Evolutionary conservation across 1,140 invertebrate species (phyloP).

Genomic region (Orius insidiosus): DNA sequence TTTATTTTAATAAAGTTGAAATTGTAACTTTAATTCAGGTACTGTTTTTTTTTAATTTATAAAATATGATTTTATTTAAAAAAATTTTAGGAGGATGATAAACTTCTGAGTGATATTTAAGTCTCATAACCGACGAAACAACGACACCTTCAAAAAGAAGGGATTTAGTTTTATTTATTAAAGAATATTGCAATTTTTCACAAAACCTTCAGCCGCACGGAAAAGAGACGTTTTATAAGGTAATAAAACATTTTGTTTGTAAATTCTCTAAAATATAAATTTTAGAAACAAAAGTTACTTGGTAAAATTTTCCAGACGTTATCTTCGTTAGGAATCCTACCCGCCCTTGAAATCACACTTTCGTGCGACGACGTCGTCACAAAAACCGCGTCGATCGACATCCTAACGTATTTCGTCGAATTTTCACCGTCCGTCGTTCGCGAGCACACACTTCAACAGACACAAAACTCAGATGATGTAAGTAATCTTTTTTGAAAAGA

Average conservation of each 20-base stretch:
- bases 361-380: conserved; percentile 83
- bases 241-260: conserved; percentile 24
- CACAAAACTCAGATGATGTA: conserved; percentile 73
- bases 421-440: conserved; percentile 93
- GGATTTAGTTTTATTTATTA: conserved; percentile 92
- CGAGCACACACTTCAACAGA: conserved; percentile 88
- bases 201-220: conserved; percentile 93
- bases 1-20: conserved; percentile 99
- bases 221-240: conserved; percentile 93
- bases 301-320: conserved; percentile 43
- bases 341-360: conserved; percentile 85
- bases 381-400: conserved; percentile 92
- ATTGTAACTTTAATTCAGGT: conserved; percentile 94
- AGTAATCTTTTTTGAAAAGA: conserved; percentile 21
- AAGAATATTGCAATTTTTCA: conserved; percentile 98
- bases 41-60: conserved; percentile 29
- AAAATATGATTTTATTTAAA: conserved; percentile 10
- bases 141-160: conserved; percentile 70
- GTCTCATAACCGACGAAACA: conserved; percentile 73
- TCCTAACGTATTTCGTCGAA: conserved; percentile 95
- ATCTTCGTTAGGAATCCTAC: conserved; percentile 80
- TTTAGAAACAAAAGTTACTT: conserved; percentile 5
- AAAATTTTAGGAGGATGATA: conserved; percentile 85
- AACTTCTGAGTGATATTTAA: conserved; percentile 85
- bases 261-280: conserved; percentile 5